phyloP scores from a whole-genome alignment of 2,113 vertebrate genomes.

The human (Homo sapiens) region DNA sequence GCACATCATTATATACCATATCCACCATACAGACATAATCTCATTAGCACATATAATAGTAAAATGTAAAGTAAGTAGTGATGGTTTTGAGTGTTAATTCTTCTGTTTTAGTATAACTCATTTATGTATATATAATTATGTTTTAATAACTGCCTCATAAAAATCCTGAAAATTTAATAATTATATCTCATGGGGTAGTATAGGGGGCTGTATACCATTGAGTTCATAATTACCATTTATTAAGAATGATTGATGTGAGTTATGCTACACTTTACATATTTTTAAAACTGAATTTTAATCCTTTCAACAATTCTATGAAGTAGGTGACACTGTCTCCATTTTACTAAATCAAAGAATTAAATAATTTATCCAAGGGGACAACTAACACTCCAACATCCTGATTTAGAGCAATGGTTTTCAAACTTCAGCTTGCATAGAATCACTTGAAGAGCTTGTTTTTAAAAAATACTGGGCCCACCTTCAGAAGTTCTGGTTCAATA shows the following conservation, averaged over 20 bases:
- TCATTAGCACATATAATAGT: background rate
- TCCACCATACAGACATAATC: background rate
- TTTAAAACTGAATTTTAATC: background rate
- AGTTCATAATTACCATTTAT: slow-evolving; percentile 33
- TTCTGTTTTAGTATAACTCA: background rate
- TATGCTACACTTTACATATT: background rate
- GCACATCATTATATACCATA: background rate
- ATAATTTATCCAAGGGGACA: background rate
- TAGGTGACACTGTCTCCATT: background rate
- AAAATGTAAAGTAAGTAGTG: background rate
- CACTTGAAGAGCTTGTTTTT: background rate
- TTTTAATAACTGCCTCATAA: slow-evolving; percentile 37
- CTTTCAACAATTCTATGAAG: background rate
- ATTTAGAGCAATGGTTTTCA: background rate
- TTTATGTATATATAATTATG: background rate
- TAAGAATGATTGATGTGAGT: slow-evolving; percentile 23
- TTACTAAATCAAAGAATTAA: slow-evolving; percentile 18
- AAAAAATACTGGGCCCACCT: background rate
- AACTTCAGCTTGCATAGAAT: slow-evolving; percentile 11
- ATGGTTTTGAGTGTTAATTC: background rate
- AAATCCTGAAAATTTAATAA: slow-evolving; percentile 22
- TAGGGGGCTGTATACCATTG: background rate
- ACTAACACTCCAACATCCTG: background rate
- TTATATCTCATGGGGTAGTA: background rate
- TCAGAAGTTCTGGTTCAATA: background rate